Conservation (phyloP, 2,113 vertebrate genomes). For the Carollia perspicillata region DNA sequence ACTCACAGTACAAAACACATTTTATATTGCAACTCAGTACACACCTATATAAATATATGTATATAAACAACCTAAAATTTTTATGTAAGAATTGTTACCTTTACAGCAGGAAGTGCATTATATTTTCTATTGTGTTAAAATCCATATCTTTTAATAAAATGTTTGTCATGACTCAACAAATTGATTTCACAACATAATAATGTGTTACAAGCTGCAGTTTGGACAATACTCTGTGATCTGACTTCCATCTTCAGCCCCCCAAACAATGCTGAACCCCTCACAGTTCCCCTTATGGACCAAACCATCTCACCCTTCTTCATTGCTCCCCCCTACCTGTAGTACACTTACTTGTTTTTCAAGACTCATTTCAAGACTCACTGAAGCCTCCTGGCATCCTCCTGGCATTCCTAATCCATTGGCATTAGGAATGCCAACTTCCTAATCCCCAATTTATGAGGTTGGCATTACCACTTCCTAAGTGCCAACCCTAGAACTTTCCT, state of each 20-base stretch:
- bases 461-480: neutral
- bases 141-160: neutral
- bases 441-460: too few relatives aligned
- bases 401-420: too few relatives aligned
- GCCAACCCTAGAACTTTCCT: neutral
- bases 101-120: neutral
- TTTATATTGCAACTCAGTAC: neutral
- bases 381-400: neutral
- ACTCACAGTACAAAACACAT: neutral
- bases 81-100: neutral
- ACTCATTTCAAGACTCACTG: neutral
- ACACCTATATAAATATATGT: neutral
- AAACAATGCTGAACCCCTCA: neutral
- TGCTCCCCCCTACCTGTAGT: neutral
- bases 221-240: neutral
- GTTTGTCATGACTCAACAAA: neutral
- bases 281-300: neutral
- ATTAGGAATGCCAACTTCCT: too few relatives aligned
- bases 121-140: neutral
- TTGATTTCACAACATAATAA: neutral
- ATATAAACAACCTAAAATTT: neutral
- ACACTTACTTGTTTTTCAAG: neutral
- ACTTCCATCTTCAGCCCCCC: neutral
- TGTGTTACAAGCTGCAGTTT: neutral
- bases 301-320: neutral